A percentile compares a stretch with the other conserved stretches of the same genome.
Conservation (phyloP, 2,888 invertebrate genomes). For the Pheosia gnoma region DNA sequence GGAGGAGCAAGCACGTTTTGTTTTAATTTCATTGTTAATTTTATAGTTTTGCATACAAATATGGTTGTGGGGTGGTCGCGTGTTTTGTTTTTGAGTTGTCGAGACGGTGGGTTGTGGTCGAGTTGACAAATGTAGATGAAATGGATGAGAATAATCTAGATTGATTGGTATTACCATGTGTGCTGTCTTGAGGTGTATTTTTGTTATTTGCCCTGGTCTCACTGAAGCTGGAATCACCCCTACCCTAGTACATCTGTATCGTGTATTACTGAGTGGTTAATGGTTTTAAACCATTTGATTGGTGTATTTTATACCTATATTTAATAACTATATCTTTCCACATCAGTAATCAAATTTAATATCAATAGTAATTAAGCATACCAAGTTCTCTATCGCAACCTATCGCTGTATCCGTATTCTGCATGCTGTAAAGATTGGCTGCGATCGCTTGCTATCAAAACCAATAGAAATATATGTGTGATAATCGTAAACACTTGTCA, state of each 20-base stretch:
- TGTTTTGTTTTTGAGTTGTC: not conserved
- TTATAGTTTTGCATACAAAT: slow-evolving; percentile 43
- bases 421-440: slow-evolving; percentile 42
- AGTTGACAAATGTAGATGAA: not conserved
- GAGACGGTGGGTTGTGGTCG: not conserved
- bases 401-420: slow-evolving; percentile 38
- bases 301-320: too few species aligned
- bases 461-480: slow-evolving; percentile 66
- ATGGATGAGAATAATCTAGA: not conserved
- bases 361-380: slow-evolving; percentile 24
- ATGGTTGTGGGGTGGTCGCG: not conserved
- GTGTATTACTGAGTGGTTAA: too few species aligned
- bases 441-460: slow-evolving; percentile 52
- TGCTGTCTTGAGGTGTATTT: too few species aligned
- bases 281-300: too few species aligned
- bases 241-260: too few species aligned
- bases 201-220: too few species aligned
- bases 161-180: too few species aligned
- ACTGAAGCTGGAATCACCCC: too few species aligned
- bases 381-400: slow-evolving; percentile 42
- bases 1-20: slow-evolving; percentile 49
- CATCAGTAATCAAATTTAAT: slow-evolving; percentile 29
- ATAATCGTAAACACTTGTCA: not conserved
- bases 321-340: slow-evolving; percentile 9
- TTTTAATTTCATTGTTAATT: slow-evolving; percentile 48